Evolutionary conservation across 2,797 vertebrate species (phyloP), one percentile per base, ranked within the genome.

Genomic region (Hylomyscus alleni): DNA sequence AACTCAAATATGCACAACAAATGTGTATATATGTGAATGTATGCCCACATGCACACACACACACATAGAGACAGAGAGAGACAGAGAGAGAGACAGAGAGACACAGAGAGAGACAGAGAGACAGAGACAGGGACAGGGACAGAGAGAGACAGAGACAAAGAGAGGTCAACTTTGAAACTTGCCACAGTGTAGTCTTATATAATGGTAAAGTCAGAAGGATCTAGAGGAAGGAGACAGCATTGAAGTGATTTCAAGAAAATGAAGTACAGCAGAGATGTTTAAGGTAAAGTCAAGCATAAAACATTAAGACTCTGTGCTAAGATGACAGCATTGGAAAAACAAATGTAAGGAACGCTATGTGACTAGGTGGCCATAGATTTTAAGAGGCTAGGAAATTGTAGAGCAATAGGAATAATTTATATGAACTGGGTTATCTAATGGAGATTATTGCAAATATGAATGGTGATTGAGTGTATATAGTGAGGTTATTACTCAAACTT

Each of bases 11-110:
- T 65, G 14, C 5, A 89, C 5, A 89, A 47, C 44, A n/a, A 34
- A 60, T 60, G 19, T 34, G 13, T 24, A 47, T 47, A 34, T n/a
- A 37, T 88, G 24, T 73, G 47, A 20, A 31, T 73, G n/a, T 20
- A 37, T 1, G 3, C 3, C 10, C 13, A 19, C 1, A 7, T 0
- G 44, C 13, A 13, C 5, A 8, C 0, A 1, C 7, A 17, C 6
- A 24, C 9, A 67, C 0, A 5, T 1, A 24, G 12, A 22, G 0
- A 9, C 2, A 37, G 2, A 65, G 12, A 65, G 4, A 29, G 26
- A 37, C 69, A 37, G 6, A 65, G 7, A 65, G 3, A 31, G 24
- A 19, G 6, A n/a, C n/a, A 20, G 20, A 44, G 72, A 24, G 72
- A 17, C 13, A 50, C 6, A 31, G 6, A 17, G 3, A 80, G 3